phyloP scores from a whole-genome alignment of 2,113 vertebrate genomes.

The Eretmochelys imbricata region DNA sequence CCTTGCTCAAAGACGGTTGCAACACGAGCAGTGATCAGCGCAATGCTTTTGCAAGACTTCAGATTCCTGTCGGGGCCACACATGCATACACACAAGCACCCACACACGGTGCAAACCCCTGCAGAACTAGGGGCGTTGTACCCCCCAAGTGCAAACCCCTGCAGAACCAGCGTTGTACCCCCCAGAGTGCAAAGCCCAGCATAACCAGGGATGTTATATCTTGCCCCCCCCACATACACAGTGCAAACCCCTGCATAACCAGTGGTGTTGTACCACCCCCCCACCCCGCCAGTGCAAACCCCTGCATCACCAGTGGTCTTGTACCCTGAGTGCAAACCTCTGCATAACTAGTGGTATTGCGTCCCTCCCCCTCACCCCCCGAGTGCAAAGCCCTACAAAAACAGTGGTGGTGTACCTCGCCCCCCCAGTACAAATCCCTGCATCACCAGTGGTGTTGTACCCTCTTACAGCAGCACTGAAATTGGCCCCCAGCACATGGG shows the following conservation, averaged over 20 bases:
- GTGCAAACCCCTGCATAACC: too few relatives aligned
- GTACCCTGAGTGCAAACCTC: not conserved
- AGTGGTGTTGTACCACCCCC: not conserved
- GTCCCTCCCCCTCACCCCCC: too few relatives aligned
- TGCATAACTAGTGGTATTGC: not conserved
- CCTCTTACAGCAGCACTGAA: not conserved
- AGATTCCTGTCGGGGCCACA: not conserved
- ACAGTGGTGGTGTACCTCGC: not conserved
- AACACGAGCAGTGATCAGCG: fast-evolving
- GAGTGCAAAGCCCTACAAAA: not conserved
- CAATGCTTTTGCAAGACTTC: constrained; percentile 24
- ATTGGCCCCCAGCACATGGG: not conserved
- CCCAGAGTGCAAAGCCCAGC: not conserved
- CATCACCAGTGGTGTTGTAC: too few relatives aligned
- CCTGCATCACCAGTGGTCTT: not conserved
- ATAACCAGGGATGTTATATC: too few relatives aligned
- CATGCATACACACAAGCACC: not conserved
- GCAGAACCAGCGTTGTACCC: not conserved
- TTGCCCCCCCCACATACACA: too few relatives aligned
- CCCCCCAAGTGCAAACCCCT: not conserved
- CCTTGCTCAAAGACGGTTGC: not conserved
- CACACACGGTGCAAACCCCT: fast-evolving
- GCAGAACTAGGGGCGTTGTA: not conserved
- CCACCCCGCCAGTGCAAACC: not conserved
- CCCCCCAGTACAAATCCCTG: not conserved